A percentile compares a stretch with the other conserved stretches of the same genome.
These are phyloP conservation scores for Rhizoglyphus robini DNA, from an alignment of 1,140 invertebrate species.

Conservation along the genomic window DNA sequence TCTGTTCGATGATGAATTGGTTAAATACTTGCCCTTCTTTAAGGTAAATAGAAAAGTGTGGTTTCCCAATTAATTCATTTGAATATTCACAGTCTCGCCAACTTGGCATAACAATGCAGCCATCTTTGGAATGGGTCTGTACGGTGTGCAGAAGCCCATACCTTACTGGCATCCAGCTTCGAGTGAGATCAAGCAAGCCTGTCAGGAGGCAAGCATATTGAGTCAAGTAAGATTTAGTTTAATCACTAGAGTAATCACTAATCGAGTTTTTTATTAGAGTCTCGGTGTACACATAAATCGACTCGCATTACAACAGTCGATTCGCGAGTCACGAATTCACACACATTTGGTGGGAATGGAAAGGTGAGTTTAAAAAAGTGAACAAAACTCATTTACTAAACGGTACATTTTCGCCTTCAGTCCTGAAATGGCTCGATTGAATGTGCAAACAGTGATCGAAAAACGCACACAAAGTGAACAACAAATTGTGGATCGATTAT, in stretches of 20 bases:
- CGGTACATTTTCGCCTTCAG: slow-evolving; percentile 32
- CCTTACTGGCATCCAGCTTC: slow-evolving; percentile 68
- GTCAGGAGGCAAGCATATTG: slow-evolving; percentile 33
- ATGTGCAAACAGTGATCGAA: slow-evolving; percentile 18
- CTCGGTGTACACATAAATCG: slow-evolving; percentile 31
- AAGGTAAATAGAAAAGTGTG: too few species aligned
- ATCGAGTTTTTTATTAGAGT: slow-evolving; percentile 26
- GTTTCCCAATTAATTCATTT: not conserved
- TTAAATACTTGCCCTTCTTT: slow-evolving; percentile 57
- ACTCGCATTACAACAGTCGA: slow-evolving; percentile 30
- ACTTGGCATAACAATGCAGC: slow-evolving; percentile 66
- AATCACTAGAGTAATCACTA: not conserved
- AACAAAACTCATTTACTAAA: too few species aligned
- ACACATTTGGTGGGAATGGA: slow-evolving; percentile 33
- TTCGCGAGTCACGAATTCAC: slow-evolving; percentile 28
- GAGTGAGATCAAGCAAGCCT: slow-evolving; percentile 46
- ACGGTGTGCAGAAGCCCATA: slow-evolving; percentile 43
- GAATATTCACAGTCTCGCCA: slow-evolving; percentile 42
- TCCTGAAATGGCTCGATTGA: slow-evolving; percentile 28
- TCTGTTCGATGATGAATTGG: slow-evolving; percentile 58
- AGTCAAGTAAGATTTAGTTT: slow-evolving; percentile 31
- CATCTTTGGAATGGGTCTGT: slow-evolving; percentile 59
- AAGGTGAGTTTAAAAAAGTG: slow-evolving; percentile 29
- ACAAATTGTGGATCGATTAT: slow-evolving; percentile 32
- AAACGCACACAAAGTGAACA: slow-evolving; percentile 29